These are phyloP conservation scores for Drosophila kanapiae DNA, from an alignment of 1,140 invertebrate genomes.

Conservation along the genomic window DNA sequence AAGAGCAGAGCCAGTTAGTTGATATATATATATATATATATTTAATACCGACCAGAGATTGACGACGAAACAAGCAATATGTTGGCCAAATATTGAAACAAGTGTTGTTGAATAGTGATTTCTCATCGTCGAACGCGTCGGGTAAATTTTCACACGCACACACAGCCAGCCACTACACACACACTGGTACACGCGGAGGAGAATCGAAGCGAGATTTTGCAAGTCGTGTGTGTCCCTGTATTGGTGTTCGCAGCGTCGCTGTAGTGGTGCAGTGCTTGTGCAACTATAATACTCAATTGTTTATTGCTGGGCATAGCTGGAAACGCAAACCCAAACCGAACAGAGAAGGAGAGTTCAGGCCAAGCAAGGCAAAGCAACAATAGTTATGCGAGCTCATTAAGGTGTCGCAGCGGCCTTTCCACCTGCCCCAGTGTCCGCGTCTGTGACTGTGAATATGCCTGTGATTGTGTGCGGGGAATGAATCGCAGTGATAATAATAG, in stretches of 20 bases:
- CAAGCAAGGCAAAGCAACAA: slow-evolving; percentile 25
- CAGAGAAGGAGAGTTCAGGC: slow-evolving; percentile 7
- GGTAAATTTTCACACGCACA: slow-evolving; percentile 49
- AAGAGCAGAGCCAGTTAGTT: slow-evolving; percentile 8
- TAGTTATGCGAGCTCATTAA: slow-evolving; percentile 30
- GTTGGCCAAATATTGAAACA: slow-evolving; percentile 61
- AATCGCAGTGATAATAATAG: slow-evolving; percentile 51
- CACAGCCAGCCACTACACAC: slow-evolving; percentile 12
- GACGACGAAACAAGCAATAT: slow-evolving; percentile 32
- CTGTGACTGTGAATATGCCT: not conserved
- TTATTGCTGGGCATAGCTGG: slow-evolving; percentile 48
- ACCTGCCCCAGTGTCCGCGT: slow-evolving; percentile 40
- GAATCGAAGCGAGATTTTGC: slow-evolving; percentile 70
- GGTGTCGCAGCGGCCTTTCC: slow-evolving; percentile 46
- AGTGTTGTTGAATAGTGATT: slow-evolving; percentile 61
- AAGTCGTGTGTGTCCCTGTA: slow-evolving; percentile 46
- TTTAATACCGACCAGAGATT: slow-evolving; percentile 35
- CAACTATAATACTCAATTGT: slow-evolving; percentile 52
- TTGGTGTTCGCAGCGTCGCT: slow-evolving; percentile 31
- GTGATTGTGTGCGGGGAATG: not conserved
- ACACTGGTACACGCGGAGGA: slow-evolving; percentile 24
- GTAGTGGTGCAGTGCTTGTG: slow-evolving; percentile 44
- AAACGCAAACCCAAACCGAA: slow-evolving; percentile 12
- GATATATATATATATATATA: too few species aligned
- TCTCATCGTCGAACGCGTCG: slow-evolving; percentile 28